Conservation (phyloP, 2,113 vertebrate species). For the Charadrius vociferus region DNA sequence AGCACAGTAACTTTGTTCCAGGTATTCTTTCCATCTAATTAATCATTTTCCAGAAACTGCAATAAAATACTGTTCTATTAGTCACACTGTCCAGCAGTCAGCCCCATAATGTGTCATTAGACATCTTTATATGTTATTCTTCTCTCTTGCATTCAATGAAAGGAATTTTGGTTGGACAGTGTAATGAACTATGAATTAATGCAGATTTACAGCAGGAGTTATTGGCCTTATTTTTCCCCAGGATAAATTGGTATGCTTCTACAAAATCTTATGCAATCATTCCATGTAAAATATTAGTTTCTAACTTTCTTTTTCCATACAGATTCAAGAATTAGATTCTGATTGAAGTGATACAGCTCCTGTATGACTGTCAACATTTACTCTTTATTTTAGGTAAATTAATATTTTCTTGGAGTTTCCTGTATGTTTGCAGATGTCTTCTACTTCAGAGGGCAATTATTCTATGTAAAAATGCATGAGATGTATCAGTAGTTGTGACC, state of each 20-base stretch:
- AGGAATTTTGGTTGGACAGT: background rate
- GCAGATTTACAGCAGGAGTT: background rate
- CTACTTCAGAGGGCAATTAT: background rate
- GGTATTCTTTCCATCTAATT: background rate
- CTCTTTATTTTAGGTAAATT: background rate
- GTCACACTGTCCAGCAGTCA: background rate
- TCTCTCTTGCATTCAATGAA: background rate
- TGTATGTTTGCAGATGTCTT: background rate
- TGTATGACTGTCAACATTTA: background rate
- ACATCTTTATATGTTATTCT: background rate
- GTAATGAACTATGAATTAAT: background rate
- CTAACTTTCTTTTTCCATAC: background rate
- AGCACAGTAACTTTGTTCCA: background rate
- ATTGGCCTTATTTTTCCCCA: background rate
- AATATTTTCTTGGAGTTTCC: background rate
- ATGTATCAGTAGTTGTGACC: constrained; percentile 5
- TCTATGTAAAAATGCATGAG: constrained; percentile 2
- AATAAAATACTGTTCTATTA: background rate
- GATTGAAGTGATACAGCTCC: background rate
- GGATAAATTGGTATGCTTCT: background rate
- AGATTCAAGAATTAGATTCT: background rate
- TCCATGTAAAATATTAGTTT: background rate
- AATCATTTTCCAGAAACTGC: background rate
- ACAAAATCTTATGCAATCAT: background rate
- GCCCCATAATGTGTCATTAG: background rate